Percentiles rank a stretch among this genome's conserved stretches.
Conservation (phyloP, 2,888 invertebrate species). For the Prostheceraeus crozeri region DNA sequence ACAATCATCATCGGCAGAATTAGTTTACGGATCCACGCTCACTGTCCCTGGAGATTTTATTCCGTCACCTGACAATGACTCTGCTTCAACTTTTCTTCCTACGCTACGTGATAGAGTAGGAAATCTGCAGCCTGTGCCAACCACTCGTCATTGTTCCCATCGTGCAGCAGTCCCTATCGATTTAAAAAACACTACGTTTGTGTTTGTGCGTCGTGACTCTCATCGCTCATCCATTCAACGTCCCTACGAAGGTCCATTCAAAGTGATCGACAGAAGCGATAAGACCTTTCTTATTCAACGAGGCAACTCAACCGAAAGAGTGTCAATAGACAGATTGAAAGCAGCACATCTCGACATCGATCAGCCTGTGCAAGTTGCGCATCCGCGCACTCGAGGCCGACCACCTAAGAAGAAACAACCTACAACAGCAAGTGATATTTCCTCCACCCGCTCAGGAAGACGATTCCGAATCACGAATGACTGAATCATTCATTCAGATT, state of each 20-base stretch:
- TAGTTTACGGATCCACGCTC: background rate
- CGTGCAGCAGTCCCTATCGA: too few relatives aligned
- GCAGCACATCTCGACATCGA: conserved; percentile 40
- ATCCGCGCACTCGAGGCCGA: too few relatives aligned
- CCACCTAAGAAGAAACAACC: too few relatives aligned
- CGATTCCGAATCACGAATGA: too few relatives aligned
- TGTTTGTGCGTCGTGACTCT: conserved; percentile 6
- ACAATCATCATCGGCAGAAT: conserved; percentile 6
- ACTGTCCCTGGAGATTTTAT: background rate
- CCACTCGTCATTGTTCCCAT: too few relatives aligned
- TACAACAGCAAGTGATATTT: too few relatives aligned
- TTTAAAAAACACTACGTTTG: background rate
- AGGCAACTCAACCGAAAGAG: background rate
- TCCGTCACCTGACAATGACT: conserved; percentile 20
- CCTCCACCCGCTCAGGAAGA: too few relatives aligned
- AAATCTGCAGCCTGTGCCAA: too few relatives aligned
- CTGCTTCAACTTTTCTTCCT: too few relatives aligned
- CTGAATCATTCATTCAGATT: too few relatives aligned
- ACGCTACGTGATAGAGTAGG: too few relatives aligned
- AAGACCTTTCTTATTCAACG: background rate
- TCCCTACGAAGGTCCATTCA: conserved; percentile 7
- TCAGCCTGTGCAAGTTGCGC: too few relatives aligned
- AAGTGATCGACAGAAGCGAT: background rate
- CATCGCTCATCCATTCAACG: background rate
- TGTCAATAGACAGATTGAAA: background rate